Base-by-base conservation (phyloP, 2,113 vertebrate species). In the Argyrosomus japonicus region DNA sequence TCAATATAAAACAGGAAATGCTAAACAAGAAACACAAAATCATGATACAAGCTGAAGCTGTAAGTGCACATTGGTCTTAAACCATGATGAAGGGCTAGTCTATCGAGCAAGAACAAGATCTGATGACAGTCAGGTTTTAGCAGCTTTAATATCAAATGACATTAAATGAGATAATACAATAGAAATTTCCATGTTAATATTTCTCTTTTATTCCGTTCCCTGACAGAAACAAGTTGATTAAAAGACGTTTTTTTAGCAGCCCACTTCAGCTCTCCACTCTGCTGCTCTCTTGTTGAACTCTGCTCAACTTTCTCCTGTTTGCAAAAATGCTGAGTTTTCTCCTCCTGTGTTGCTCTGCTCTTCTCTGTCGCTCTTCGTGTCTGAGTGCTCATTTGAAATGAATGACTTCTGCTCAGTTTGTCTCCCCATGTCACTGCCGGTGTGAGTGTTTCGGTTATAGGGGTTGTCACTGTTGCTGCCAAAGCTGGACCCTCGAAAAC, bases 381-480 rank as follows among this genome's bases (percentile, higher is more conserved):
- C 68, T 51, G 50, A 76, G 50, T 3, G 3, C 50, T 85, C 45
- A 83, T 85, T 83, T 77, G 32, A 86, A 89, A 79, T 64, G 75
- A 78, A 86, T 74, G 79, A 73, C 71, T 78, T 2, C 32, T 47
- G 67, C 82, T 82, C 54, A 7, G 23, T 77, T 64, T 78, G 68
- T 58, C 64, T 75, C 67, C 58, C 53, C 0, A 7, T 77, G 83
- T 81, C 76, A 43, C 58, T n/a, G 54, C 56, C 9, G 17, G 47
- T 61, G 48, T 62, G 56, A 84, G 53, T 58, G 68, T 76, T 40
- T 82, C 12, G 6, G 69, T 62, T 85, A 63, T 40, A 45, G 60
- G 15, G 45, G 70, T 57, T 53, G 81, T 87, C 71, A 75, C 32
- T 17, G 58, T 19, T n/a, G 23, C 68, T 78, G 80, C 40, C 61